Conservation (phyloP, 2,113 vertebrate genomes). For the Sakesphorus luctuosus region DNA sequence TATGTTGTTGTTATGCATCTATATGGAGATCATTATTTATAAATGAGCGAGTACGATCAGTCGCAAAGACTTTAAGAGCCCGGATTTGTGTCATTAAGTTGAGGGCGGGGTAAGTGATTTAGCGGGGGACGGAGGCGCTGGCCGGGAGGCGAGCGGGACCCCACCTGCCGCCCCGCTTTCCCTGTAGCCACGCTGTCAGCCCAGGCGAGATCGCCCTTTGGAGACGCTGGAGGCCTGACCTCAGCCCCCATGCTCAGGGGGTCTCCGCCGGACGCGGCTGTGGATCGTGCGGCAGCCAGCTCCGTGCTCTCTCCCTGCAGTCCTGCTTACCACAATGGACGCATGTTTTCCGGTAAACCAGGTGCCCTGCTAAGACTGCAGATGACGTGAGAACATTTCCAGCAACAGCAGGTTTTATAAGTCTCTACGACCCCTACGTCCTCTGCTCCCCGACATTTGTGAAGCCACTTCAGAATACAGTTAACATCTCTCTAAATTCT, state of each 20-base stretch:
- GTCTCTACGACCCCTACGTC: neutral
- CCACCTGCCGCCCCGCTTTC: neutral
- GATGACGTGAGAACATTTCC: neutral
- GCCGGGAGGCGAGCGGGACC: neutral
- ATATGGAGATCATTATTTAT: conserved; percentile 64
- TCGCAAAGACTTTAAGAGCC: conserved; percentile 61
- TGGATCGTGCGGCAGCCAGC: neutral
- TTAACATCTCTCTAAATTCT: neutral
- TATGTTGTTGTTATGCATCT: conserved; percentile 62
- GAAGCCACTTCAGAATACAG: neutral
- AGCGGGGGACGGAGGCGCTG: neutral
- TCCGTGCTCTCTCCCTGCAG: rapidly evolving
- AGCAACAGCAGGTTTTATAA: neutral
- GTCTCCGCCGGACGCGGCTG: neutral
- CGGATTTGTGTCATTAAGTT: conserved; percentile 53
- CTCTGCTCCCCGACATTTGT: neutral
- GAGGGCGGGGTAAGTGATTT: neutral
- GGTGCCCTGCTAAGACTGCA: neutral
- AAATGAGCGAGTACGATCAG: conserved; percentile 52
- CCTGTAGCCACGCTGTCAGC: neutral
- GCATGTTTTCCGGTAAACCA: neutral
- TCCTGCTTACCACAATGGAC: neutral
- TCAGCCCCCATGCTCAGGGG: neutral
- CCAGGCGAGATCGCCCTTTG: rapidly evolving
- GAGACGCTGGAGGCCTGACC: neutral